Evolutionary conservation across 2,113 vertebrate genomes (phyloP).

Genomic region (Xenopus tropicalis): DNA sequence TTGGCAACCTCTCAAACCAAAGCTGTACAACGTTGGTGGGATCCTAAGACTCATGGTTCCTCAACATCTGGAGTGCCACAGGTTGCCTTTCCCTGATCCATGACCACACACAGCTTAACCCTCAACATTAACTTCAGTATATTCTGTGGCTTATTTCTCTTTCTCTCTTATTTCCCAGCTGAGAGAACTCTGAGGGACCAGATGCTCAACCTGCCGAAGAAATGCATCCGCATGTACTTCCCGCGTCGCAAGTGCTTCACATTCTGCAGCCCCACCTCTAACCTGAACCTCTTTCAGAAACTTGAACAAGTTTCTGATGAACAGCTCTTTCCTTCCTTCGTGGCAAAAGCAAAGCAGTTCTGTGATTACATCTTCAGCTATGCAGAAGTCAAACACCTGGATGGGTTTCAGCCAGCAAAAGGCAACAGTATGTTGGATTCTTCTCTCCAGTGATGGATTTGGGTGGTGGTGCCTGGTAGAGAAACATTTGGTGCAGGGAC

Average conservation of each 20-base stretch:
- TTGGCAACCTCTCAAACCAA: not conserved
- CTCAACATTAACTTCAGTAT: too few relatives aligned
- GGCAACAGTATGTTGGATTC: slow-evolving; percentile 51
- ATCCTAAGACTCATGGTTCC: not conserved
- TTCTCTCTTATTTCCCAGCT: not conserved
- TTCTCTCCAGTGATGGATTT: too few relatives aligned
- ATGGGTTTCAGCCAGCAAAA: slow-evolving; percentile 49
- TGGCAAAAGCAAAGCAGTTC: slow-evolving; percentile 43
- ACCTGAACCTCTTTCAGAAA: slow-evolving; percentile 44
- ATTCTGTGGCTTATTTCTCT: not conserved
- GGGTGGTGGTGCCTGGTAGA: too few relatives aligned
- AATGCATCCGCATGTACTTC: slow-evolving; percentile 57
- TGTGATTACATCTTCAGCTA: slow-evolving; percentile 45
- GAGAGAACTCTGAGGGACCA: not conserved
- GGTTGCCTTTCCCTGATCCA: not conserved
- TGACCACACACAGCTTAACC: not conserved
- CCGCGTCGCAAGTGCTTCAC: slow-evolving; percentile 50
- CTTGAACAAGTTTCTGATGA: slow-evolving; percentile 49
- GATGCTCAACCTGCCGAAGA: slow-evolving; percentile 50
- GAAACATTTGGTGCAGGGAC: too few relatives aligned
- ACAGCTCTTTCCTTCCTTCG: slow-evolving; percentile 45
- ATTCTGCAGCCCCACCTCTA: slow-evolving; percentile 49
- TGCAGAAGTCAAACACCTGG: slow-evolving; percentile 50
- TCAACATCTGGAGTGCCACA: too few relatives aligned
- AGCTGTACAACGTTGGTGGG: not conserved